These are phyloP conservation scores for Diaphora mendica DNA, from an alignment of 2,888 invertebrate genomes.

Conservation along the genomic window DNA sequence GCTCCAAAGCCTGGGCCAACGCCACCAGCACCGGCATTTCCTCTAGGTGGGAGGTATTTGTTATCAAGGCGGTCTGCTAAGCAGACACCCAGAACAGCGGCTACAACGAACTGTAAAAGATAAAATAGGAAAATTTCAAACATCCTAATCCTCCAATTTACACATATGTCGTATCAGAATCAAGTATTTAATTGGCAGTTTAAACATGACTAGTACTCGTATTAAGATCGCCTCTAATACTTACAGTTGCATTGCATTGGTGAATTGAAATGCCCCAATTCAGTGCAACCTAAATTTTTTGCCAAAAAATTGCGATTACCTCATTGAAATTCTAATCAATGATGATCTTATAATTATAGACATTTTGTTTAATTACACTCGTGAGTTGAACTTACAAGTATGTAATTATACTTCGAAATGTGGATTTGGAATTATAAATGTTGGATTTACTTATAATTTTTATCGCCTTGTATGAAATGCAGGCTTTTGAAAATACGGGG, in stretches of 20 bases:
- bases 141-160: too few species aligned
- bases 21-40: conserved; percentile 77
- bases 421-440: conserved; percentile 37
- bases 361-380: conserved; percentile 41
- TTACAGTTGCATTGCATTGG: neutral
- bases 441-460: conserved; percentile 24
- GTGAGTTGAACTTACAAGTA: conserved; percentile 28
- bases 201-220: neutral
- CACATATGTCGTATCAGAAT: neutral
- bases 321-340: conserved; percentile 51
- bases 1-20: conserved; percentile 67
- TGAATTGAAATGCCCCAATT: conserved; percentile 23
- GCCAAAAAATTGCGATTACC: conserved; percentile 23
- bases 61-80: conserved; percentile 82
- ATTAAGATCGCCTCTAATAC: neutral
- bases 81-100: conserved; percentile 78
- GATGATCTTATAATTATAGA: conserved; percentile 51
- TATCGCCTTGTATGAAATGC: neutral
- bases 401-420: conserved; percentile 47
- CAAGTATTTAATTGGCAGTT: neutral
- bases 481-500: neutral
- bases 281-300: conserved; percentile 33
- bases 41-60: conserved; percentile 83
- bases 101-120: conserved; percentile 74
- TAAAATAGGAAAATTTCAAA: conserved; percentile 10